These are phyloP conservation scores for Pediacus dermestoides DNA, from an alignment of 2,888 invertebrate genomes.

Conservation along the genomic window DNA sequence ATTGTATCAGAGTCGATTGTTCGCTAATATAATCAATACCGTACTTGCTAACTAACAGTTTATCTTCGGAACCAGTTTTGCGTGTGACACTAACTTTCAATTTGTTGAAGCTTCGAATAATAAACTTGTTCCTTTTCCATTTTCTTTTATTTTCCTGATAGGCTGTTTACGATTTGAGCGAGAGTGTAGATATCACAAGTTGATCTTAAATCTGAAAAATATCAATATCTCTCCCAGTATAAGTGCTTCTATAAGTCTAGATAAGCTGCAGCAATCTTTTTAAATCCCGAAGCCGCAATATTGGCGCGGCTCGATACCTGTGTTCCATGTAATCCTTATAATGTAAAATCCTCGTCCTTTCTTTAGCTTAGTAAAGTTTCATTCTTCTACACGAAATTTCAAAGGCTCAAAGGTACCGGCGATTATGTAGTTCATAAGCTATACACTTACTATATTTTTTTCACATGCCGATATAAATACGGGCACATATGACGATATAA, in stretches of 20 bases:
- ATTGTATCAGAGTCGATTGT: too few relatives aligned
- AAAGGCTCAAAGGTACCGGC: conserved; percentile 45
- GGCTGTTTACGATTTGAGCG: too few relatives aligned
- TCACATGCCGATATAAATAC: conserved; percentile 12
- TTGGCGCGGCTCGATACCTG: conserved; percentile 44
- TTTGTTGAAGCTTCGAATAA: too few relatives aligned
- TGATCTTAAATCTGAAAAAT: conserved; percentile 2
- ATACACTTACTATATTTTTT: conserved; percentile 25
- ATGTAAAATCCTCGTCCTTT: conserved; percentile 50
- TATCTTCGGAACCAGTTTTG: too few relatives aligned
- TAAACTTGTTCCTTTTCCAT: too few relatives aligned
- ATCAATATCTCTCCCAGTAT: conserved; percentile 8
- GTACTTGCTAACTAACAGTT: too few relatives aligned
- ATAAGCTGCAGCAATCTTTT: conserved; percentile 49
- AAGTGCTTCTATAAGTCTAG: conserved; percentile 45
- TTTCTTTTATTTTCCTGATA: too few relatives aligned
- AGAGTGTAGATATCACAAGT: too few relatives aligned
- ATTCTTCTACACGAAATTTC: conserved; percentile 45
- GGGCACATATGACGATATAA: too few relatives aligned
- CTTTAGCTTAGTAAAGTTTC: conserved; percentile 44
- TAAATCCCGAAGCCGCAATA: conserved; percentile 45
- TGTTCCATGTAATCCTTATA: conserved; percentile 47
- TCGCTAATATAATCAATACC: too few relatives aligned
- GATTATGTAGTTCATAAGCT: conserved; percentile 43
- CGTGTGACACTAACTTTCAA: too few relatives aligned